Evolutionary conservation across 2,888 invertebrate genomes (phyloP), one percentile per base, ranked within the genome.

Genomic region (Herminia tarsipennalis): DNA sequence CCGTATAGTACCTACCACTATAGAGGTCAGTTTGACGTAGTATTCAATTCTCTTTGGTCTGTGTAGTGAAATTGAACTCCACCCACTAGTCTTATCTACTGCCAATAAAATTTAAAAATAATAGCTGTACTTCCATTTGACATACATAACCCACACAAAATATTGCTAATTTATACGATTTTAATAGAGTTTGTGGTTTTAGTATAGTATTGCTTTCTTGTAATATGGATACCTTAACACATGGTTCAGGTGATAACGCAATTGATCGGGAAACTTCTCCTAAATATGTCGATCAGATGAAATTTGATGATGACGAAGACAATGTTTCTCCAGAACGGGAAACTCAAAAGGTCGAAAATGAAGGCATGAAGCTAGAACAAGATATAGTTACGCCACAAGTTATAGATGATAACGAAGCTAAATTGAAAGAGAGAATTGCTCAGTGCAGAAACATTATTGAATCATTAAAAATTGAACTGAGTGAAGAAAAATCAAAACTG

Each of bases 401-500:
- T 16, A 76, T 81, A 34, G 82, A 85, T 27, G 78, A 86, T 2
- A 81, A 85, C 37, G 88, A 87, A 69, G 43, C 56, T 5, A 82
- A 84, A 62, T 60, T 90, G 35, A 87, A 86, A 51, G 81, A 82
- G 25, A 75, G 89, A 64, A 89, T 89, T 50, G 73, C 78, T 18
- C 84, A 88, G 44, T 91, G 88, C 47, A 81, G 79, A 56, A 76
- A 69, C 47, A 78, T 86, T 37, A 86, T 90, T 36, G 85, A 87
- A 54, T 83, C 87, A 14, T 62, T 90, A 17, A 90, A 90, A 66
- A 44, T 76, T 1, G 88, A 90, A 59, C 66, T 91, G 0, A 80
- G 66, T 36, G 82, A 82, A 69, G 89, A 89, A 61, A 89, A 87
- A 63, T 68, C 67, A 5, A 89, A 83, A 69, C 36, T 85, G 14